phyloP scores from a whole-genome alignment of 2,113 vertebrate genomes.

The Alosa alosa region DNA sequence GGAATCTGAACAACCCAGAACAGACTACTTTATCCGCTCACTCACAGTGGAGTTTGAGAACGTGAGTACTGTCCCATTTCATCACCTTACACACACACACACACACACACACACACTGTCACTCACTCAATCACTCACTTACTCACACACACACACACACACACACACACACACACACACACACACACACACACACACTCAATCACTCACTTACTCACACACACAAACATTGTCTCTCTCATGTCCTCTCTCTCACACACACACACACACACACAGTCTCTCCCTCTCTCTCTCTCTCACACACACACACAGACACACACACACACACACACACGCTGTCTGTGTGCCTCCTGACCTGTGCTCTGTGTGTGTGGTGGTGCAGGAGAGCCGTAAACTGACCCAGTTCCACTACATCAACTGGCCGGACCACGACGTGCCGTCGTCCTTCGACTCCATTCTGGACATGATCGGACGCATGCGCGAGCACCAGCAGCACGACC shows the following conservation, averaged over 20 bases:
- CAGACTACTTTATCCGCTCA: constrained; percentile 91
- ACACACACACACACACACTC: neutral
- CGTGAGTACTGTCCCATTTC: constrained; percentile 71
- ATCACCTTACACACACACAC: neutral
- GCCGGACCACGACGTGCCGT: constrained; percentile 98
- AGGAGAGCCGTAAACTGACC: constrained; percentile 89
- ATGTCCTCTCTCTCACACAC: neutral
- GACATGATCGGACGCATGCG: constrained; percentile 98
- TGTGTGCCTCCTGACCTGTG: too few species aligned
- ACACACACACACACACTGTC: too few species aligned
- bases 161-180: too few species aligned
- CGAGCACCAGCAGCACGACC: constrained; percentile 91
- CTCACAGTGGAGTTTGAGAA: constrained; percentile 87
- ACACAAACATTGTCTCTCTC: too few species aligned
- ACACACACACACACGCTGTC: too few species aligned
- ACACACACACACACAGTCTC: too few species aligned
- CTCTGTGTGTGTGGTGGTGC: neutral
- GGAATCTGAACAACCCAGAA: constrained; percentile 90
- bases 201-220: too few species aligned
- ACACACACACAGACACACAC: too few species aligned
- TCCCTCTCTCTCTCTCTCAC: too few species aligned
- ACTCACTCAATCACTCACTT: too few species aligned
- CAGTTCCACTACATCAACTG: constrained; percentile 99
- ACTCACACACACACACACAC: too few species aligned
- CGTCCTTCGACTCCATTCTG: constrained; percentile 96